Evolutionary conservation across 2,888 invertebrate genomes (phyloP).

Genomic region (Troilus luridus): DNA sequence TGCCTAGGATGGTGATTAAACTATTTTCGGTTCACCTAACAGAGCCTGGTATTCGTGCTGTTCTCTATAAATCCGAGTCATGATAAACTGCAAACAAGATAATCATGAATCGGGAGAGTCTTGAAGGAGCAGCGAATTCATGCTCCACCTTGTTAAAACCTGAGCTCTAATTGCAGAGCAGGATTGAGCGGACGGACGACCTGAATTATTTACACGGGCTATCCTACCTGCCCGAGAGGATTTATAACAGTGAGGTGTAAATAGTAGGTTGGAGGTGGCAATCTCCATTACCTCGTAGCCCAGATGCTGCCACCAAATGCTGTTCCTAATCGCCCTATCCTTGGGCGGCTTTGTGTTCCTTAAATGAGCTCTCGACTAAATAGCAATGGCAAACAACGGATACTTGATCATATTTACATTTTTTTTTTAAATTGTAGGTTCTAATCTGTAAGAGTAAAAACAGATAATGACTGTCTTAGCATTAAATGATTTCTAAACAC

Average conservation of each 20-base stretch:
- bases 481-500: no score
- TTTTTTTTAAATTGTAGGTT: no score
- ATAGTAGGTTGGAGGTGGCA: slow-evolving; percentile 27
- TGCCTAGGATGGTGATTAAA: not conserved
- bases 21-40: not conserved
- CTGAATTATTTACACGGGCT: not conserved
- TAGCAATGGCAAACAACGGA: not conserved
- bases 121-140: slow-evolving; percentile 27
- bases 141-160: slow-evolving; percentile 44
- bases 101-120: not conserved
- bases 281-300: slow-evolving; percentile 8
- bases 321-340: slow-evolving; percentile 18
- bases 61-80: not conserved
- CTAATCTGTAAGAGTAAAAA: no score
- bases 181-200: not conserved
- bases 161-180: not conserved
- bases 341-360: not conserved
- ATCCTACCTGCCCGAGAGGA: not conserved
- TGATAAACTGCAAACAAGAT: slow-evolving; percentile 10
- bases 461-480: no score
- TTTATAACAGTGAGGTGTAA: slow-evolving; percentile 34
- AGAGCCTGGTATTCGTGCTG: slow-evolving; percentile 8
- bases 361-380: not conserved
- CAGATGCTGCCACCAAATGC: not conserved
- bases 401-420: not conserved